A percentile compares a stretch with the other conserved stretches of the same genome.
Evolutionary conservation across 2,113 vertebrate genomes (phyloP).

Genomic region (Pagrus major): DNA sequence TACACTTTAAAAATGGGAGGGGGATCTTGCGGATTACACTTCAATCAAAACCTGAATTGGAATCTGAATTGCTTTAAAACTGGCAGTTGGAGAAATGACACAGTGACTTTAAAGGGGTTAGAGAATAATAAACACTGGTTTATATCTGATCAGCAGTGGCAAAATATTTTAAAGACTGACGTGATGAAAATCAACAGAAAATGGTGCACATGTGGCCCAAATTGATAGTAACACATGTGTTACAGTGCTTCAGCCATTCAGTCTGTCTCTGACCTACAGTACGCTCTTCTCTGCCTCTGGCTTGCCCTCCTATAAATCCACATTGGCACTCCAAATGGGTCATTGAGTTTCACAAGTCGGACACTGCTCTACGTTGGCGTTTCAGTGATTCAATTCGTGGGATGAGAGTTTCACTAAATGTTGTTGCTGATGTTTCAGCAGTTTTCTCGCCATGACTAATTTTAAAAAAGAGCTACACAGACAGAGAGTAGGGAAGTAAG

Average conservation of each 20-base stretch:
- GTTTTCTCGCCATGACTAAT: neutral
- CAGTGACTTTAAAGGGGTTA: neutral
- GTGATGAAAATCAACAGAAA: neutral
- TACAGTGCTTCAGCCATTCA: neutral
- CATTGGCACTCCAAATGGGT: neutral
- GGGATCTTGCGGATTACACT: conserved; percentile 44
- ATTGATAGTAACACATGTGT: conserved; percentile 14
- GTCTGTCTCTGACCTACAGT: neutral
- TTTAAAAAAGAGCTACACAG: neutral
- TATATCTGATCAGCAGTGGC: neutral
- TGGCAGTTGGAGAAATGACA: conserved; percentile 31
- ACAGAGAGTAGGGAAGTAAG: neutral
- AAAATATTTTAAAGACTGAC: neutral
- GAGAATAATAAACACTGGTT: conserved; percentile 11
- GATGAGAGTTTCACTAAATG: neutral
- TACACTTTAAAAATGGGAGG: conserved; percentile 9
- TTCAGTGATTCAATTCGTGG: neutral
- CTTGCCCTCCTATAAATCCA: conserved; percentile 7
- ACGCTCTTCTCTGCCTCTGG: neutral
- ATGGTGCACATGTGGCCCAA: neutral
- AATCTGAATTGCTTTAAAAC: conserved; percentile 20
- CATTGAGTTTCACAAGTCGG: neutral
- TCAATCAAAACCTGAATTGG: conserved; percentile 49
- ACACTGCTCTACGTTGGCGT: neutral
- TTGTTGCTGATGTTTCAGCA: neutral